Base-by-base conservation (phyloP, 1,140 invertebrate genomes). In the Apis florea region DNA sequence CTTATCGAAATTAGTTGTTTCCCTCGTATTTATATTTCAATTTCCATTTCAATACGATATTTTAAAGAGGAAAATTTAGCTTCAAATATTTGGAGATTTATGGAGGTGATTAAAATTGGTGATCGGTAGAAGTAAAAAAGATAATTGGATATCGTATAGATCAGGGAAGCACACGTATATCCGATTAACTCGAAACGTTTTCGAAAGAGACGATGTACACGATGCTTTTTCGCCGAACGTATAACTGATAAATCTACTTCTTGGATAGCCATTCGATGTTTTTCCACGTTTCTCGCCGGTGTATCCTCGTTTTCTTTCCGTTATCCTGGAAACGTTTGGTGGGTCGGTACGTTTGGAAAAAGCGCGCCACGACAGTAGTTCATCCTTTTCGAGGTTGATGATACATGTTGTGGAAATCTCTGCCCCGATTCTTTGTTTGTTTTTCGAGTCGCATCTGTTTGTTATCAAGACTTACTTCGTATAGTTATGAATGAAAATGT, bases 401-500 rank as follows among this genome's bases (percentile, higher is more conserved):
- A 66, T 80, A 66, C 70, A 80, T 63, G 56, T 66, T 54, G 21
- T 26, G 53, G 12, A 31, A 47, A 51, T 21, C 6, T 4, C 2
- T 31, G 24, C 40, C 13, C n/a, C 56, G 19, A 53, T 2, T 10
- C 47, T 61, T 80, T 74, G 66, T 71, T 79, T 79, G 68, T 54
- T 49, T 19, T 17, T 40, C n/a, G 0, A 56, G 61, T 21, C 40
- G 49, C 71, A 56, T 56, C 61, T 80, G 70, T 80, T 74, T 80
- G 70, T 80, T 80, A 80, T 80, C 78, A 67, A n/a, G 61, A 63
- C 58, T 71, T 58, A 0, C 31, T 6, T 40, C 31, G 31, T 61
- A 67, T 66, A 74, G 78, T 67, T 74, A 80, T 40, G 78, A 64
- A 80, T 72, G 68, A 70, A 69, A 72, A 54, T 68, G 58, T 51